Percentiles rank a stretch among this genome's conserved stretches.
phyloP scores from a whole-genome alignment of 2,888 invertebrate genomes.

The Coleophora flavipennella region DNA sequence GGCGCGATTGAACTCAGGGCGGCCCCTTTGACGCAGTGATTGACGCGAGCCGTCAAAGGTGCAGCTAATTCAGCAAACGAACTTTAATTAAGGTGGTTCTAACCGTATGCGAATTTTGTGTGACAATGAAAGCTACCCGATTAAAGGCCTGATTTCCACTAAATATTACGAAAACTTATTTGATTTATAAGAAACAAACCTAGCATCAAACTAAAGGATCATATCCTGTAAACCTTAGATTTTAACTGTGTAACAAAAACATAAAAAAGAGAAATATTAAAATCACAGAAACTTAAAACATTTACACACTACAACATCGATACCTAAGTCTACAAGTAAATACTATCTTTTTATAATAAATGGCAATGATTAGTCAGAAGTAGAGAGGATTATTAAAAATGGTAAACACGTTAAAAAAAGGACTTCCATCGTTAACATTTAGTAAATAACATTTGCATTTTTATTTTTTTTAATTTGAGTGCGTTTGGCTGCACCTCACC shows the following conservation, averaged over 20 bases:
- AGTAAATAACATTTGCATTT: too few species aligned
- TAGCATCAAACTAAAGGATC: constrained; percentile 56
- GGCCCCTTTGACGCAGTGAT: too few species aligned
- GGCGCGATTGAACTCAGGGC: too few species aligned
- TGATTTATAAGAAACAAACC: constrained; percentile 23
- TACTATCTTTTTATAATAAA: constrained; percentile 31
- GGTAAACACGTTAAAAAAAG: too few species aligned
- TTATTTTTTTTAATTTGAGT: too few species aligned
- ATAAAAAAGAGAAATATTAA: constrained; percentile 39
- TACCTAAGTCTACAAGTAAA: constrained; percentile 43
- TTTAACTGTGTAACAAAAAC: constrained; percentile 36
- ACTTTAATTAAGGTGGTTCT: too few species aligned
- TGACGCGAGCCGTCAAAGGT: too few species aligned
- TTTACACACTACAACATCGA: constrained; percentile 40
- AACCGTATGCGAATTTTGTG: not conserved
- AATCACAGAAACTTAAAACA: constrained; percentile 61
- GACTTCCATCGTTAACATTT: too few species aligned
- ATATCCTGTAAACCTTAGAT: constrained; percentile 42
- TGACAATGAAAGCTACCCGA: constrained; percentile 16
- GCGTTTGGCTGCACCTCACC: too few species aligned
- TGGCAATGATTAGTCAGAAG: constrained; percentile 65
- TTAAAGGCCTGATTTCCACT: constrained; percentile 23
- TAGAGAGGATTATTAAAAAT: too few species aligned
- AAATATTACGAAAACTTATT: constrained; percentile 5
- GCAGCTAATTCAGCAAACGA: too few species aligned